Percentiles rank a stretch among this genome's conserved stretches.
Conservation (phyloP, 1,140 invertebrate species). For the Anoplophora glabripennis region DNA sequence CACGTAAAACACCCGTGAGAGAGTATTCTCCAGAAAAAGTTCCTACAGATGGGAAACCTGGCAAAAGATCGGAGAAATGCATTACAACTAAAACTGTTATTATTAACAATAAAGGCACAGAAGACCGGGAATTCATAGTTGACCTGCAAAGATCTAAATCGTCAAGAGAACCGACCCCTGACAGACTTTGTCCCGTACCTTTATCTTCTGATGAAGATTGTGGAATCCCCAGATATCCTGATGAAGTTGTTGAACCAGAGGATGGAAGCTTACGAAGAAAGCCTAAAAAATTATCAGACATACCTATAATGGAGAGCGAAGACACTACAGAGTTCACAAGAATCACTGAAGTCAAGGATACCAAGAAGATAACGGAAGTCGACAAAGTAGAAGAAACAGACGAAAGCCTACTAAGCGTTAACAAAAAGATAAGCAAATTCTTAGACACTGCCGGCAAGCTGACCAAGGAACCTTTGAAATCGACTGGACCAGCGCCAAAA, state of each 20-base stretch:
- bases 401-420: constrained; percentile 61
- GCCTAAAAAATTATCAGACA: constrained; percentile 52
- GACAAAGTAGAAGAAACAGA: constrained; percentile 52
- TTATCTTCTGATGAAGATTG: constrained; percentile 53
- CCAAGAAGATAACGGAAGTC: constrained; percentile 43
- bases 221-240: constrained; percentile 65
- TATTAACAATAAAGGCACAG: constrained; percentile 37
- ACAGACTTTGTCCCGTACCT: constrained; percentile 63
- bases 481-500: constrained; percentile 44
- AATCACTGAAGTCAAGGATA: constrained; percentile 56
- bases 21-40: constrained; percentile 18
- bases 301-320: constrained; percentile 39
- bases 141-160: constrained; percentile 66
- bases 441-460: constrained; percentile 58
- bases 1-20: constrained; percentile 24
- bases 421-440: constrained; percentile 64
- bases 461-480: constrained; percentile 42
- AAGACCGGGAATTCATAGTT: constrained; percentile 56
- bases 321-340: constrained; percentile 49
- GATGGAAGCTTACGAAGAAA: constrained; percentile 53
- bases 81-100: constrained; percentile 46
- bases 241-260: constrained; percentile 68
- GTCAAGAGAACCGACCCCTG: constrained; percentile 67
- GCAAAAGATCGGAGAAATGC: constrained; percentile 29
- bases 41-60: constrained; percentile 5